Conservation (phyloP, 2,113 vertebrate genomes). For the Cathartes aura region DNA sequence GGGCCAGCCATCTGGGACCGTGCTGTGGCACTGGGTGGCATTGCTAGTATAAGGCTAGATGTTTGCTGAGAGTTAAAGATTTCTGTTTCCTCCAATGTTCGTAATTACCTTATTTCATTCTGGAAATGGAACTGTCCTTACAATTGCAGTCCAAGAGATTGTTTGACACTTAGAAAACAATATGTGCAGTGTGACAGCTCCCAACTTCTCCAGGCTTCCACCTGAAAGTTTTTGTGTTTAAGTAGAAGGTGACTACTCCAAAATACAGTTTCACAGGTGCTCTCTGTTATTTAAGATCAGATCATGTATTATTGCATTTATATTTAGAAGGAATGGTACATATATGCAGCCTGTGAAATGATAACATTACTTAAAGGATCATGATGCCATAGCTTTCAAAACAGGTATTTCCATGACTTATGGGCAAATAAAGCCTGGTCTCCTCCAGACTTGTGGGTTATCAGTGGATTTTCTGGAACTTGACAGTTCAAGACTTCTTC, state of each 20-base stretch:
- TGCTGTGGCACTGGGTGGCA: too few relatives aligned
- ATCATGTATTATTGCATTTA: neutral
- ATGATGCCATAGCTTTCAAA: neutral
- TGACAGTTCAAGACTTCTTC: neutral
- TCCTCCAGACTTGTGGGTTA: neutral
- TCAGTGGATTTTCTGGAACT: neutral
- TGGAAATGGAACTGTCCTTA: neutral
- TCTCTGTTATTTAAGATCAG: neutral
- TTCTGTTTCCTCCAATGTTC: neutral
- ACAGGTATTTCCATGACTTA: neutral
- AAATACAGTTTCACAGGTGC: neutral
- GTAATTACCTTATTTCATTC: neutral
- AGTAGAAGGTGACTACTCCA: neutral
- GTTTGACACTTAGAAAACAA: neutral
- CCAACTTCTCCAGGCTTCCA: neutral
- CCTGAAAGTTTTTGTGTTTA: neutral
- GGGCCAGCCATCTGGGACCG: rapidly evolving
- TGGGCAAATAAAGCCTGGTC: neutral
- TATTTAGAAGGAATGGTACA: neutral
- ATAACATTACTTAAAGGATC: neutral
- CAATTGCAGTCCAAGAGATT: neutral
- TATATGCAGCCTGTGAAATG: neutral
- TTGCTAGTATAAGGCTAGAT: neutral
- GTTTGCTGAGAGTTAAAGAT: neutral
- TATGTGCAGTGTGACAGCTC: neutral